A percentile compares a stretch with the other conserved stretches of the same genome.
These are phyloP conservation scores for Hybos culiciformis DNA, from an alignment of 2,888 invertebrate genomes.

Conservation along the genomic window DNA sequence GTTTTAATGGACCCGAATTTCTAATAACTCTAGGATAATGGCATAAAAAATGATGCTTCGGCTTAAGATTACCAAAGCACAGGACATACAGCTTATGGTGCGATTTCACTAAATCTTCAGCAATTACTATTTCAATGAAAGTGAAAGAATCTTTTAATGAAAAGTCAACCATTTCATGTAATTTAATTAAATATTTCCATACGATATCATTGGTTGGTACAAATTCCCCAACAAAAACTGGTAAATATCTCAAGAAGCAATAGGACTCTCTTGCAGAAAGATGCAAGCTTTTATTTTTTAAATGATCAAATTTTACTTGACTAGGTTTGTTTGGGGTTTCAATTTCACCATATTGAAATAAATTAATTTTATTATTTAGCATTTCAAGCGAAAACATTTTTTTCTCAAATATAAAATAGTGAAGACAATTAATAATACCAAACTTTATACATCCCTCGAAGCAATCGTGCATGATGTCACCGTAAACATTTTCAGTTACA, in stretches of 20 bases:
- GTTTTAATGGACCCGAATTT: conserved; percentile 2
- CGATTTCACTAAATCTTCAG: not conserved
- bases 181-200: not conserved
- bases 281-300: not conserved
- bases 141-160: conserved; percentile 1
- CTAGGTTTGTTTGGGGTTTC: not conserved
- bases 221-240: not conserved
- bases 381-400: not conserved
- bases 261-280: not conserved
- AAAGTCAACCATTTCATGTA: not conserved
- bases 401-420: not conserved
- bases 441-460: conserved; percentile 3
- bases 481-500: not conserved
- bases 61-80: not conserved
- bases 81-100: not conserved
- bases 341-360: not conserved
- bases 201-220: not conserved
- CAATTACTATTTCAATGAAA: not conserved
- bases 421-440: conserved; percentile 1
- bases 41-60: conserved; percentile 1
- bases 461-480: conserved; percentile 2
- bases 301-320: not conserved
- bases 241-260: not conserved
- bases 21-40: conserved; percentile 1
- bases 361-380: not conserved